Conservation (phyloP, 2,113 vertebrate genomes). For the Apus apus region DNA sequence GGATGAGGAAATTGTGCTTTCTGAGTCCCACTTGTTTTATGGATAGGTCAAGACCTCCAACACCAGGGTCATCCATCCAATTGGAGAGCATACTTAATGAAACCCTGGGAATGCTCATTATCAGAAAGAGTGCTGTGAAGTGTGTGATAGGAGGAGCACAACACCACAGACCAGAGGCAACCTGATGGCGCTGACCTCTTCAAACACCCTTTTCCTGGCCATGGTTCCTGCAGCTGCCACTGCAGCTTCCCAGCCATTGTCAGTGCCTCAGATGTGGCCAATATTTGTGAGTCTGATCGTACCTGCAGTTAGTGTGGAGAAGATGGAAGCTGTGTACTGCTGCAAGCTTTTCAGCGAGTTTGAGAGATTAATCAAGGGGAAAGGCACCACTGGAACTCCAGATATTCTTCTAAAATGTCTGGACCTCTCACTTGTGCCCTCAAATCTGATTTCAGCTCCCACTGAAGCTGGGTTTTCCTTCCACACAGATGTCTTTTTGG, state of each 20-base stretch:
- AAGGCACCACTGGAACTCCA: not conserved
- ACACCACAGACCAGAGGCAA: not conserved
- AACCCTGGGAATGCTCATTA: not conserved
- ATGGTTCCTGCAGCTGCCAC: not conserved
- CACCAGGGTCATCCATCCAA: slow-evolving; percentile 40
- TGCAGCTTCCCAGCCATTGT: not conserved
- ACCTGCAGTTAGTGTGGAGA: not conserved
- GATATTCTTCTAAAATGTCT: not conserved
- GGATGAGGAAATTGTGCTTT: slow-evolving; percentile 13
- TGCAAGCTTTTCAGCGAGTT: not conserved
- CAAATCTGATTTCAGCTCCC: not conserved
- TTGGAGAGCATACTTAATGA: slow-evolving; percentile 10
- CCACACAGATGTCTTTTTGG: not conserved
- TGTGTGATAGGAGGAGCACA: not conserved
- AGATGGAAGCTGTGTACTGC: not conserved
- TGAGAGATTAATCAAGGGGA: not conserved
- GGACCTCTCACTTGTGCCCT: not conserved
- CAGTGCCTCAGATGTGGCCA: not conserved
- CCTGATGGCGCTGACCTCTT: not conserved
- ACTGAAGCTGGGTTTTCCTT: not conserved
- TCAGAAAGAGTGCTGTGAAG: not conserved
- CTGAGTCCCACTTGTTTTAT: slow-evolving; percentile 28
- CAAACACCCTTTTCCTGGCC: not conserved
- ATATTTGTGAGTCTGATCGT: not conserved
- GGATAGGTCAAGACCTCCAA: slow-evolving; percentile 42